These are phyloP conservation scores for Macrotis lagotis DNA, from an alignment of 2,113 vertebrate species.

Conservation along the genomic window DNA sequence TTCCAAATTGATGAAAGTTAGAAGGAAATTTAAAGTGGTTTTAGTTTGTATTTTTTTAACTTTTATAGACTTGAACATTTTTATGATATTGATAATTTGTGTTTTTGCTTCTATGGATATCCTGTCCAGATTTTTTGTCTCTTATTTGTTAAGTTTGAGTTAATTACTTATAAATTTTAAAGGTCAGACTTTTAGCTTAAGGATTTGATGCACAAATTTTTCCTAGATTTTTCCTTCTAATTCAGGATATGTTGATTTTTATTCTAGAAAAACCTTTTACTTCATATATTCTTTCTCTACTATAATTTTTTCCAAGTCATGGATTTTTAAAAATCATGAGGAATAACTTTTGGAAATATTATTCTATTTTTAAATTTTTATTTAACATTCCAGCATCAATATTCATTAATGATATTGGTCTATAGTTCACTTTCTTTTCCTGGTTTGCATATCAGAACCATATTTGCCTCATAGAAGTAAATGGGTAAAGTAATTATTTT, in stretches of 20 bases:
- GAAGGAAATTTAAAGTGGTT: not conserved
- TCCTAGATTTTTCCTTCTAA: not conserved
- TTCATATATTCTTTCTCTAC: not conserved
- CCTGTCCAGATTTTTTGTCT: not conserved
- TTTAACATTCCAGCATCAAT: not conserved
- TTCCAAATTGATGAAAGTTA: not conserved
- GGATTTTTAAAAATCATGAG: not conserved
- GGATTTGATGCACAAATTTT: not conserved
- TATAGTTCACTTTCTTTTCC: not conserved
- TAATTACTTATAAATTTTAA: slow-evolving; percentile 4
- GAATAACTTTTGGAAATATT: not conserved
- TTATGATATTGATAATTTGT: slow-evolving; percentile 11
- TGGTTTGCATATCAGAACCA: not conserved
- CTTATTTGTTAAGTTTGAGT: not conserved
- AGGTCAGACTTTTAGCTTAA: slow-evolving; percentile 4
- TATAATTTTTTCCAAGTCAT: not conserved
- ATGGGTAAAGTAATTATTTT: not conserved
- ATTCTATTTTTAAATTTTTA: not conserved
- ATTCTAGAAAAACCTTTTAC: not conserved
- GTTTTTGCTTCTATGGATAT: slow-evolving; percentile 45
- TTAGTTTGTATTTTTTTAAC: slow-evolving; percentile 8
- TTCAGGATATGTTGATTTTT: not conserved
- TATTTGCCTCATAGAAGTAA: not conserved
- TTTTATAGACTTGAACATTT: slow-evolving; percentile 20
- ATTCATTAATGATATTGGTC: not conserved